Evolutionary conservation across 2,888 invertebrate genomes (phyloP), one percentile per base, ranked within the genome.

Genomic region (Xanthia togata): DNA sequence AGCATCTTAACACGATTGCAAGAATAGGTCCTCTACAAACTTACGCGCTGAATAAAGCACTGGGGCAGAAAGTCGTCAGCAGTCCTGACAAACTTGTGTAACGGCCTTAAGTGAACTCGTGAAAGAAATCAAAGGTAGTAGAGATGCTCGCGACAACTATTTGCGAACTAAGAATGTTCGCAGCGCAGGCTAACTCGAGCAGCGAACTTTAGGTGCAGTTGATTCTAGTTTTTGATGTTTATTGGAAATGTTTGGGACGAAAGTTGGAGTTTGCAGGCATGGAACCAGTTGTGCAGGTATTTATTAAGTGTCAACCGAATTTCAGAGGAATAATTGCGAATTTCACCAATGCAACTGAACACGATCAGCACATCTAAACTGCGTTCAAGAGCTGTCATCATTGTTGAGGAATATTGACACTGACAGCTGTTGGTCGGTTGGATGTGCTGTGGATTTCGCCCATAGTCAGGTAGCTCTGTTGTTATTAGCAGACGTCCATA

Each of bases 51-150:
- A 69, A 73, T 81, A 81, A 84, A 86, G 73, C 63, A 65, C 73
- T 75, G 57, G 68, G 26, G 60, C 41, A 60, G 55, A 68, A 78
- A 81, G 81, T 84, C 70, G 73, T 73, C 76, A 73, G 53, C 31
- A 70, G 47, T 59, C 57, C 9, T 12, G 53, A 53, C 57, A 14
- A 84, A 86, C 71, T 86, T 86, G 62, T 69, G 65, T 86, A 84
- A 86, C 78, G 69, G 79, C 74, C 60, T 75, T 79, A 83, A 81
- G 79, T 71, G 79, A 86, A 79, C 72, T 84, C 73, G 50, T 62
- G 78, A 81, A 86, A 86, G 86, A 82, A 86, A 86, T 86, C 82
- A 82, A 81, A 82, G 76, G 80, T 79, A 86, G 75, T 64, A 65
- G 63, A 73, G 79, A 83, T 72, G 82, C 75, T 73, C 77, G 70